phyloP scores from a whole-genome alignment of 2,797 vertebrate species.

The Acanthis flammea region DNA sequence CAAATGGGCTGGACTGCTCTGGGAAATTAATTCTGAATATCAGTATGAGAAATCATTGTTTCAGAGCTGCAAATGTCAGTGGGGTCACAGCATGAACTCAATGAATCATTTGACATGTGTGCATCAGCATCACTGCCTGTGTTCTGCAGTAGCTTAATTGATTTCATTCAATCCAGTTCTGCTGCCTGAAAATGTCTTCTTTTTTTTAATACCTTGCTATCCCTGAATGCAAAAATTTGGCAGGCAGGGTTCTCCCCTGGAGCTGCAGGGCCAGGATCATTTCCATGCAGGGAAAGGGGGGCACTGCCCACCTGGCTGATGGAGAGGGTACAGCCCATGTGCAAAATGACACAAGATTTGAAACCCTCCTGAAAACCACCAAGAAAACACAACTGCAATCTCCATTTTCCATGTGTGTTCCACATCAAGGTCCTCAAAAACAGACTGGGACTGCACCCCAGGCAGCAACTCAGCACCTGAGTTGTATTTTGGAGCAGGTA shows the following conservation, averaged over 20 bases:
- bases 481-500: not conserved
- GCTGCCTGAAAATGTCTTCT: not conserved
- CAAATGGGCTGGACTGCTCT: not conserved
- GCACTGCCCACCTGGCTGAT: not conserved
- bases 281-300: not conserved
- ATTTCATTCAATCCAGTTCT: not conserved
- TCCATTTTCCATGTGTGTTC: not conserved
- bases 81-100: not conserved
- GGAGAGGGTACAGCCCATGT: not conserved
- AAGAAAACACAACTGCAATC: not conserved
- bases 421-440: not conserved
- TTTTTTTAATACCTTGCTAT: not conserved
- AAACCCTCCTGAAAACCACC: not conserved
- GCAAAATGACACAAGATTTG: not conserved
- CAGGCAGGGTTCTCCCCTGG: not conserved
- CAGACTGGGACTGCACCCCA: not conserved
- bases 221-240: not conserved
- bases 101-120: not conserved
- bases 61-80: not conserved
- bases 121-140: not conserved
- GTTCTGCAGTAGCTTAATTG: not conserved
- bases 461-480: not conserved
- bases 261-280: not conserved
- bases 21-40: not conserved
- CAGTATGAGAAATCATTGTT: not conserved